These are phyloP conservation scores for Anhinga anhinga DNA, from an alignment of 2,113 vertebrate species.

Conservation along the genomic window DNA sequence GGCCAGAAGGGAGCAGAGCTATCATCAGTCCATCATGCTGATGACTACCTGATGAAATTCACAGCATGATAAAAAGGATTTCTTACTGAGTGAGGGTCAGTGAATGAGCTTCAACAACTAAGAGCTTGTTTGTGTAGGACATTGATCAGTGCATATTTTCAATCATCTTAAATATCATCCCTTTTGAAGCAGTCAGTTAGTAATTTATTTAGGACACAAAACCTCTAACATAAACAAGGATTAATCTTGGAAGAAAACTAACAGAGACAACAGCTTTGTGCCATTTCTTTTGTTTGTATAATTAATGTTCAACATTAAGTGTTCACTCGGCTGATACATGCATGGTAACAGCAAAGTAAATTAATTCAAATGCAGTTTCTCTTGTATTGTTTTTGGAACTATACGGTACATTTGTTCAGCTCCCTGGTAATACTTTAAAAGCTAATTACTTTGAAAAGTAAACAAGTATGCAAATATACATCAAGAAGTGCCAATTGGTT, in stretches of 20 bases:
- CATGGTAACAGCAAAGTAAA: conserved; percentile 32
- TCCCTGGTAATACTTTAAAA: conserved; percentile 47
- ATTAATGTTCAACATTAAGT: conserved; percentile 64
- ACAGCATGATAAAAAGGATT: not conserved
- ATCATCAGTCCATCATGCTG: not conserved
- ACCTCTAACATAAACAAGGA: not conserved
- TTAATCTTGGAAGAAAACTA: conserved; percentile 39
- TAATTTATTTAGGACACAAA: conserved; percentile 45
- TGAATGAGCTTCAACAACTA: not conserved
- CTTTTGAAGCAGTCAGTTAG: not conserved
- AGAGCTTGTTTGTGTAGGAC: not conserved
- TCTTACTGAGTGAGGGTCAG: not conserved
- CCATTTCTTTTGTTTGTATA: conserved; percentile 60
- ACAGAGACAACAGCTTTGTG: conserved; percentile 20
- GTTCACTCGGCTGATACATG: conserved; percentile 41
- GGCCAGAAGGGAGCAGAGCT: not conserved
- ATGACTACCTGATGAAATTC: conserved; percentile 7
- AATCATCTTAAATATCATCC: conserved; percentile 18
- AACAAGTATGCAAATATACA: conserved; percentile 42
- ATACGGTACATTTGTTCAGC: conserved; percentile 41
- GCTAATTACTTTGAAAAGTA: conserved; percentile 73
- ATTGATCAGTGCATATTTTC: not conserved
- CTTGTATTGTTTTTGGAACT: conserved; percentile 46
- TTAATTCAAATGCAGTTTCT: conserved; percentile 59
- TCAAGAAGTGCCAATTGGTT: conserved; percentile 28